Evolutionary conservation across 1,140 invertebrate species (phyloP).

Genomic region (Choristoneura fumiferana): DNA sequence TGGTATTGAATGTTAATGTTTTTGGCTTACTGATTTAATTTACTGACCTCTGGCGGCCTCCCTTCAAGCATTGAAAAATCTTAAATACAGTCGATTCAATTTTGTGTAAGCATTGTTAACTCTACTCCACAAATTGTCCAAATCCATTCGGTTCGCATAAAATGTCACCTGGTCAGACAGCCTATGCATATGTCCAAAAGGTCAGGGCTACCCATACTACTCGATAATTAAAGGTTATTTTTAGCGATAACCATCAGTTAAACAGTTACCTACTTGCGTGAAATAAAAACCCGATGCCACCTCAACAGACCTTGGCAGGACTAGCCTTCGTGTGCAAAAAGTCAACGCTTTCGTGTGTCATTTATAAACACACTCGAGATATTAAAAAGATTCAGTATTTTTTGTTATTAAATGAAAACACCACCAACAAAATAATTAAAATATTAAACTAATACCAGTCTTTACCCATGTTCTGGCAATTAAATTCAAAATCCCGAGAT

Average conservation of each 20-base stretch:
- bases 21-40: too few relatives aligned
- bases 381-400: conserved; percentile 3
- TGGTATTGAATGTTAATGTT: too few relatives aligned
- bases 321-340: conserved; percentile 50
- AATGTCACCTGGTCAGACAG: conserved; percentile 41
- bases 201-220: conserved; percentile 72
- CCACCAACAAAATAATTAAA: conserved; percentile 1
- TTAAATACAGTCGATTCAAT: too few relatives aligned
- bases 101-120: too few relatives aligned
- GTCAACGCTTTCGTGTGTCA: conserved; percentile 42
- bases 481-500: too few relatives aligned
- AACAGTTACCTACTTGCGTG: conserved; percentile 67
- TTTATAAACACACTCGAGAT: conserved; percentile 4
- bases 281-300: conserved; percentile 64
- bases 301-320: conserved; percentile 51
- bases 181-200: conserved; percentile 58
- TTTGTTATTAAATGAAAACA: conserved; percentile 7
- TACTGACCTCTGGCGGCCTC: too few relatives aligned
- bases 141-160: conserved; percentile 47
- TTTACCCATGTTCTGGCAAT: too few relatives aligned
- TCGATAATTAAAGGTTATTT: conserved; percentile 77
- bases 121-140: too few relatives aligned
- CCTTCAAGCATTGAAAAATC: too few relatives aligned
- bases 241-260: conserved; percentile 74
- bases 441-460: too few relatives aligned